Evolutionary conservation across 2,888 invertebrate genomes (phyloP).

Genomic region (Resseliella maxima): DNA sequence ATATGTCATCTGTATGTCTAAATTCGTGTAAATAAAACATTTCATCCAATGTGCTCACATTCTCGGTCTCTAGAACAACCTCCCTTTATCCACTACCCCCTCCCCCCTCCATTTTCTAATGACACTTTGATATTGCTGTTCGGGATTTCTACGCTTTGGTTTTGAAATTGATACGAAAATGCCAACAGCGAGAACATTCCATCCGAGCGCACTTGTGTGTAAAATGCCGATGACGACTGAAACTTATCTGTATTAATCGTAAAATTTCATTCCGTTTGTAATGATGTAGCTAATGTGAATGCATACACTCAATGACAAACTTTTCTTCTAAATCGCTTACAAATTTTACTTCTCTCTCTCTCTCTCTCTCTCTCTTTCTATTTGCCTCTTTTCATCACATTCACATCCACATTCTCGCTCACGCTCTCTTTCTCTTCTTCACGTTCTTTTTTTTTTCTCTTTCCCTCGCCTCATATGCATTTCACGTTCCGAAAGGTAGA

Average conservation of each 20-base stretch:
- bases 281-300: slow-evolving; percentile 44
- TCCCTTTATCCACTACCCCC: too few species aligned
- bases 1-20: slow-evolving; percentile 12
- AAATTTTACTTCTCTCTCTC: background rate
- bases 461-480: too few species aligned
- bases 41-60: background rate
- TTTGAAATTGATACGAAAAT: background rate
- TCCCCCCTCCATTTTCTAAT: too few species aligned
- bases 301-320: slow-evolving; percentile 11
- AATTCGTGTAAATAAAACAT: slow-evolving; percentile 27
- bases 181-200: background rate
- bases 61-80: background rate
- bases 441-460: background rate
- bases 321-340: slow-evolving; percentile 18
- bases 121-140: too few species aligned
- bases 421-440: background rate
- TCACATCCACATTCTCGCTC: background rate
- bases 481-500: background rate
- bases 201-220: background rate
- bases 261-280: background rate
- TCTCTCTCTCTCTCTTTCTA: background rate
- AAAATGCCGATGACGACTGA: slow-evolving; percentile 32
- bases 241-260: slow-evolving; percentile 27
- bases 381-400: background rate
- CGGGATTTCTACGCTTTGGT: background rate